Evolutionary conservation across 1,140 invertebrate genomes (phyloP), one percentile per base, ranked within the genome.

Genomic region (Brachionus sp.): DNA sequence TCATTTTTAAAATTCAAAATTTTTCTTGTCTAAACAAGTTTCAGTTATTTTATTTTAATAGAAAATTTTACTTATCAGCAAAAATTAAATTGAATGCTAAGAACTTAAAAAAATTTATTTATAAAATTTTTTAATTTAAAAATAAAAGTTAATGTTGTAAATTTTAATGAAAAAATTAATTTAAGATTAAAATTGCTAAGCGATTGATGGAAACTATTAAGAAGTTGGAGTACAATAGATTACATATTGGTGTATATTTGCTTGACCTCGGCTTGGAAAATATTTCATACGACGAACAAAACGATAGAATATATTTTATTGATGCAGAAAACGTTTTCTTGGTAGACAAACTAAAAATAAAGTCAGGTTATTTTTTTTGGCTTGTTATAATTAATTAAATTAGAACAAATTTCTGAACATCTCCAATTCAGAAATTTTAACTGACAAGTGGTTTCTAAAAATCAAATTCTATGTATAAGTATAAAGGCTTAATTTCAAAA

Each of bases 251-350:
- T 25, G 33, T 80, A n/a, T 62, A 80, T 29, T 44, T 80, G 37
- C 42, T 80, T 7, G 77, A 80, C 25, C 39, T 80, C 9, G 62
- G 62, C 23, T 37, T 37, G 16, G 77, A 80, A 57, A 80, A 80
- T 25, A 29, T 80, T 57, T 9, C 77, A 19, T 80, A 80, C n/a
- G 39, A 80, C 25, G 77, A 80, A 66, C 19, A 33, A 42, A 57
- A 42, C 13, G 77, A 80, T 19, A 57, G 35, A 44, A 66, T 80
- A 44, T 37, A n/a, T 44, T 80, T 80, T 16, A 80, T 80, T 10
- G 77, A 80, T 66, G 77, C 33, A 13, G 77, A 80, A 66, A 80
- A 62, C 16, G 33, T 80, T 25, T n/a, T 80, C 19, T 37, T 80
- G 13, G 62, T 57, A 3, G 77, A 80, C 39, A 57, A 66, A 23